Evolutionary conservation across 2,113 vertebrate genomes (phyloP).

Genomic region (Desmodus rotundus): DNA sequence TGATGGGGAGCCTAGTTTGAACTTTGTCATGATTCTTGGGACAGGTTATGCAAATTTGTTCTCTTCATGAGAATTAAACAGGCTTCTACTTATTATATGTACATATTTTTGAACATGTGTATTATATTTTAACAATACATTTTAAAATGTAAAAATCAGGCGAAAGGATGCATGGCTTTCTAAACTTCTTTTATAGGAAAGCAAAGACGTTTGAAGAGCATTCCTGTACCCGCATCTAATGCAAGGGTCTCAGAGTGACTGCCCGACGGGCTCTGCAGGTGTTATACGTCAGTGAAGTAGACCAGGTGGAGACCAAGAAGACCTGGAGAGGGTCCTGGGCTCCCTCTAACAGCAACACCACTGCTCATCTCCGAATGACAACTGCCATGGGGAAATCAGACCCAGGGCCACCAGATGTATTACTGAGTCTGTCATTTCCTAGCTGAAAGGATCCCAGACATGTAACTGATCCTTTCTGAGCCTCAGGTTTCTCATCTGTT

Average conservation of each 20-base stretch:
- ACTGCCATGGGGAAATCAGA: not conserved
- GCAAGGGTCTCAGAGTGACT: not conserved
- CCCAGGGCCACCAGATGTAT: not conserved
- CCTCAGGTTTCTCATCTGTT: not conserved
- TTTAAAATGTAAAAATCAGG: not conserved
- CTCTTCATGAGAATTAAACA: not conserved
- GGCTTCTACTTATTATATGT: not conserved
- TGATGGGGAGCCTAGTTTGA: too few relatives aligned
- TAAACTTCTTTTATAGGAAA: not conserved
- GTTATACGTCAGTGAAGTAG: not conserved
- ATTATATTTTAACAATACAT: not conserved
- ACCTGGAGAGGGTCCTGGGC: not conserved
- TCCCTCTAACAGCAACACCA: not conserved
- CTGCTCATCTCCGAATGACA: not conserved
- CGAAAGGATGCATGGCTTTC: not conserved
- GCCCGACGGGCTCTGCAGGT: not conserved
- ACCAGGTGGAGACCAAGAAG: not conserved
- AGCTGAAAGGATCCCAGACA: not conserved
- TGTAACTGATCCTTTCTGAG: not conserved
- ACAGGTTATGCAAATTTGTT: not conserved
- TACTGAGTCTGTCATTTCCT: not conserved
- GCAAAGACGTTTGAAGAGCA: not conserved
- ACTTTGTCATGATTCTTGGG: not conserved
- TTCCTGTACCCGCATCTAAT: not conserved
- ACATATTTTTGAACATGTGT: not conserved